These are phyloP conservation scores for Cremastinae sp. DNA, from an alignment of 2,888 invertebrate species.

Conservation along the genomic window DNA sequence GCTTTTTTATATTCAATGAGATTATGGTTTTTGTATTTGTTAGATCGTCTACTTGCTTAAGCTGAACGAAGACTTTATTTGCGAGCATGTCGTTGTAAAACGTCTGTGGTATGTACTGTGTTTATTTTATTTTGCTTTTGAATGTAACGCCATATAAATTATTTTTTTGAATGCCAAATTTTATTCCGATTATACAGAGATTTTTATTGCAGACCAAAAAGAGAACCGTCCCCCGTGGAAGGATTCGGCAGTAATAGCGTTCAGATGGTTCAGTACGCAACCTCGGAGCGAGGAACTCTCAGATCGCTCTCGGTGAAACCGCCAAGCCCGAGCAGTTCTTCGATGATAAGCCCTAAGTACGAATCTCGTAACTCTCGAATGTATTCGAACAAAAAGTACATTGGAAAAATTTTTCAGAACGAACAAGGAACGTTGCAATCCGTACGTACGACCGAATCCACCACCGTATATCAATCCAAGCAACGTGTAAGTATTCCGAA, in stretches of 20 bases:
- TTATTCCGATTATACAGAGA: constrained; percentile 19
- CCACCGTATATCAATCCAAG: constrained; percentile 83
- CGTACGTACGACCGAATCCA: constrained; percentile 82
- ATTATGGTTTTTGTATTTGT: constrained; percentile 35
- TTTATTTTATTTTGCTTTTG: constrained; percentile 39
- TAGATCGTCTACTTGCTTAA: constrained; percentile 50
- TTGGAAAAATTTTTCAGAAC: constrained; percentile 65
- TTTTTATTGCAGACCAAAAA: constrained; percentile 71
- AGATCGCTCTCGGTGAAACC: constrained; percentile 83
- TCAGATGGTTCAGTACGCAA: constrained; percentile 85
- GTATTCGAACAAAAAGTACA: not conserved
- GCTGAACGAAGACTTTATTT: constrained; percentile 57
- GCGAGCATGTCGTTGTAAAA: constrained; percentile 69
- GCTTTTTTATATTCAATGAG: constrained; percentile 44
- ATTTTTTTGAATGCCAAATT: not conserved
- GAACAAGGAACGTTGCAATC: constrained; percentile 74
- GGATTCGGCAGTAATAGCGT: constrained; percentile 80
- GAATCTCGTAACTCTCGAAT: not conserved
- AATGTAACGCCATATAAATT: not conserved
- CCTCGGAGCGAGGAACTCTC: constrained; percentile 83
- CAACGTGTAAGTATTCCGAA: constrained; percentile 78
- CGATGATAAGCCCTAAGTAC: constrained; percentile 76
- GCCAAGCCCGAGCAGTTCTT: constrained; percentile 74
- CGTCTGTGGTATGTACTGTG: constrained; percentile 59
- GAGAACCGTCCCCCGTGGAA: constrained; percentile 79